Conservation (phyloP, 2,797 vertebrate genomes). For the Muscicapa striata region DNA sequence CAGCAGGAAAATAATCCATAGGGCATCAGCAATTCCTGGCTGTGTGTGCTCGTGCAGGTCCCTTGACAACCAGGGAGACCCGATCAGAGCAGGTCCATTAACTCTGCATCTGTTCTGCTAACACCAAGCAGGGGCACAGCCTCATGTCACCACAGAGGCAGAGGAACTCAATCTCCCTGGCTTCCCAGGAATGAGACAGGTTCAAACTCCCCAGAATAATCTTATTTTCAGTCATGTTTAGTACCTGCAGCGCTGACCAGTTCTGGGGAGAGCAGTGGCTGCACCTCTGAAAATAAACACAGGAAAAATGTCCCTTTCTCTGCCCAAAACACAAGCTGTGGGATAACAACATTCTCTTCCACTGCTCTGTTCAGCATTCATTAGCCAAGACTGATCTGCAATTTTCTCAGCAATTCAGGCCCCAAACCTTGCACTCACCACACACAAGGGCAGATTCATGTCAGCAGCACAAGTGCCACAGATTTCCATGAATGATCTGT, state of each 20-base stretch:
- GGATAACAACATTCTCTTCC: rapidly evolving
- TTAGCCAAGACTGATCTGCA: not conserved
- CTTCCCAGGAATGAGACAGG: not conserved
- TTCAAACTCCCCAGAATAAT: not conserved
- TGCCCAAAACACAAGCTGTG: too few relatives aligned
- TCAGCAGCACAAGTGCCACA: not conserved
- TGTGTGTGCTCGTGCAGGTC: not conserved
- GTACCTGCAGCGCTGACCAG: not conserved
- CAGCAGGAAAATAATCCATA: constrained; percentile 2
- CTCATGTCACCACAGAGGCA: not conserved
- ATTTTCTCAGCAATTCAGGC: not conserved
- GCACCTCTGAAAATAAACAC: not conserved
- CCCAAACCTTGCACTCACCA: not conserved
- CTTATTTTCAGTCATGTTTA: not conserved
- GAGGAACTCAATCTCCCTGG: not conserved
- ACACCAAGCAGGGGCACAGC: not conserved
- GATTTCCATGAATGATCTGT: not conserved
- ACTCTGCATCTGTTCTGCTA: not conserved
- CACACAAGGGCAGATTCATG: not conserved
- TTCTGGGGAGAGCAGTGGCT: rapidly evolving
- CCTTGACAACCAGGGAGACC: not conserved
- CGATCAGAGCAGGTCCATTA: not conserved
- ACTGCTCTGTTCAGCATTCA: not conserved
- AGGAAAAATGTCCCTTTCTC: not conserved
- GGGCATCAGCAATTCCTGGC: constrained; percentile 43